Percentiles rank a stretch among this genome's conserved stretches.
phyloP scores from a whole-genome alignment of 2,888 invertebrate genomes.

The Dyspetes luteomarginatus region DNA sequence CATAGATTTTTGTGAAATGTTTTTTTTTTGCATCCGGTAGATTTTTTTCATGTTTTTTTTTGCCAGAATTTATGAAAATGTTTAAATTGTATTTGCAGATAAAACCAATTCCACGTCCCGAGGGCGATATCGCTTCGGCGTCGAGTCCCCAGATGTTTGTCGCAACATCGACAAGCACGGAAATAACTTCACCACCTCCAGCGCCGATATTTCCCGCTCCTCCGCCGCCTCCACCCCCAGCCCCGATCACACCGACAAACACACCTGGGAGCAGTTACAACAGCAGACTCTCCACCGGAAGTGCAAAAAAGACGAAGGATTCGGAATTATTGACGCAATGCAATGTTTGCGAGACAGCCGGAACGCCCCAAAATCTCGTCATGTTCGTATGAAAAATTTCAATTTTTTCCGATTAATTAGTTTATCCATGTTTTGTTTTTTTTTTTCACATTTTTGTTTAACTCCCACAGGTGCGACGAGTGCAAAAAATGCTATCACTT shows the following conservation, averaged over 20 bases:
- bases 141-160: slow-evolving; percentile 90
- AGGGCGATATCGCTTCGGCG: slow-evolving; percentile 87
- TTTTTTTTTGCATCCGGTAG: no score
- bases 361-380: slow-evolving; percentile 88
- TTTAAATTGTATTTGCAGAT: no score
- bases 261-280: slow-evolving; percentile 64
- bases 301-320: slow-evolving; percentile 79
- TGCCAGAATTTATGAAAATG: no score
- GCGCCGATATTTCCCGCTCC: slow-evolving; percentile 68
- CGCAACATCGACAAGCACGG: slow-evolving; percentile 81
- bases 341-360: slow-evolving; percentile 87
- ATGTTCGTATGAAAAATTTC: slow-evolving; percentile 84
- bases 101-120: slow-evolving; percentile 91
- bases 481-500: slow-evolving; percentile 96
- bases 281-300: slow-evolving; percentile 73
- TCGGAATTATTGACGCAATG: slow-evolving; percentile 85
- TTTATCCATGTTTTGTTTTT: slow-evolving; percentile 34
- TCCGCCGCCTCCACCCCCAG: slow-evolving; percentile 72
- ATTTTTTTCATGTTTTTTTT: no score
- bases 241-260: slow-evolving; percentile 64
- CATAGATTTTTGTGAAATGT: no score
- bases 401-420: not conserved
- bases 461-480: slow-evolving; percentile 94
- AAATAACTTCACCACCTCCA: slow-evolving; percentile 79
- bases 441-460: no score